Evolutionary conservation across 2,797 vertebrate species (phyloP), one percentile per base, ranked within the genome.

Genomic region (Myotis myotis): DNA sequence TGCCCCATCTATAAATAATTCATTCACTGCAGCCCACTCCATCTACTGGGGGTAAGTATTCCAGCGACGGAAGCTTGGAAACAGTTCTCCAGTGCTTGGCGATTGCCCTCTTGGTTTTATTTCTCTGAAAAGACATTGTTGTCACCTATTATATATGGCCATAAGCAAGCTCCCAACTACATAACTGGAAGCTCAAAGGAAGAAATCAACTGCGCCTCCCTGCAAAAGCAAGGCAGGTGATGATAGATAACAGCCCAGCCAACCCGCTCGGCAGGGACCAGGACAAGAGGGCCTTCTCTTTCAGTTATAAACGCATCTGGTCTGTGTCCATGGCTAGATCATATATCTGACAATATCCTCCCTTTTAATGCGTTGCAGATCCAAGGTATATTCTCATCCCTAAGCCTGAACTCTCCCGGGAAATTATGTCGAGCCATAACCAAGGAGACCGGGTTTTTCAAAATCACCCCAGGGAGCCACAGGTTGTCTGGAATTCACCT

Each of bases 281-380:
- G 79, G 96, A 96, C 92, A 91, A 93, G 95, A 84, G 70, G 49
- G 91, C 85, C 95, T 96, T 95, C 95, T 95, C 96, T 97, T 78
- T 96, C 2, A 1, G 91, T 95, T 96, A 97, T 72, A 80, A 96
- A 97, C 82, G 97, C 55, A 85, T 98, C 98, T 98, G 98, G 98
- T 97, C 97, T 98, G 89, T 97, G 98, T 98, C 98, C 97, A 66
- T 1, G 36, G 96, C 96, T 97, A 98, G 98, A 97, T 98, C 98
- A 97, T 94, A 96, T 97, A 97, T 97, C 98, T 98, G 97, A 97
- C 98, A 98, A 97, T 97, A 98, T 97, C 97, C 97, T 98, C 75
- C 5, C 20, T 89, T 94, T 71, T 98, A 98, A 98, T 98, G 97
- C 91, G 97, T 97, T 98, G 97, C 98, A 98, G 98, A 97, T 96